Percentiles rank a stretch among this genome's conserved stretches.
These are phyloP conservation scores for Nesidiocoris tenuis DNA, from an alignment of 2,888 invertebrate species.

Conservation along the genomic window DNA sequence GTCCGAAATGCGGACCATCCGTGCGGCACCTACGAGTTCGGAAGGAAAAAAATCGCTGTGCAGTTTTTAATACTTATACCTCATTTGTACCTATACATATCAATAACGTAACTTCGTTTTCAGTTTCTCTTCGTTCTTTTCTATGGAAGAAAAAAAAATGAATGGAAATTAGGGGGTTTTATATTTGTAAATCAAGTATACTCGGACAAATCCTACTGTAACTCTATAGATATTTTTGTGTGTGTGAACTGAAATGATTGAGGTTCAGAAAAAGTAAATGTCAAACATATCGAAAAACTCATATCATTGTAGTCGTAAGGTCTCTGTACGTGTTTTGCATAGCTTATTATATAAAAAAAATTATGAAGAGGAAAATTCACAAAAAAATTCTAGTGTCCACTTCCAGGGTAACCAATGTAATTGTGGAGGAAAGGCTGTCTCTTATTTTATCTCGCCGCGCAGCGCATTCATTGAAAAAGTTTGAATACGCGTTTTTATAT, in stretches of 20 bases:
- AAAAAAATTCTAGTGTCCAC: slow-evolving; percentile 31
- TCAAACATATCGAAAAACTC: slow-evolving; percentile 45
- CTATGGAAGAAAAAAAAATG: no score
- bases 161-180: slow-evolving; percentile 40
- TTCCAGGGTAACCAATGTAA: slow-evolving; percentile 45
- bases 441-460: not conserved
- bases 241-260: slow-evolving; percentile 13
- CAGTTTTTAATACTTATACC: slow-evolving; percentile 40
- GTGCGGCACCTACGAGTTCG: not conserved
- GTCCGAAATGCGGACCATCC: not conserved
- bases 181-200: slow-evolving; percentile 46
- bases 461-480: not conserved
- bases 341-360: slow-evolving; percentile 34
- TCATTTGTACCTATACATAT: slow-evolving; percentile 44
- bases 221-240: slow-evolving; percentile 42
- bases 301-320: slow-evolving; percentile 43
- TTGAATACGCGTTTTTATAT: slow-evolving; percentile 9
- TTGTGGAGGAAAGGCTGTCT: slow-evolving; percentile 40
- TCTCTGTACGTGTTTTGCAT: slow-evolving; percentile 43
- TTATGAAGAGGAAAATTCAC: not conserved
- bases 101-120: slow-evolving; percentile 20
- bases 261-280: slow-evolving; percentile 17
- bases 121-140: not conserved
- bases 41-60: slow-evolving; percentile 6
- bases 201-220: slow-evolving; percentile 41